phyloP scores from a whole-genome alignment of 2,888 invertebrate genomes.

The Steromphala cineraria region DNA sequence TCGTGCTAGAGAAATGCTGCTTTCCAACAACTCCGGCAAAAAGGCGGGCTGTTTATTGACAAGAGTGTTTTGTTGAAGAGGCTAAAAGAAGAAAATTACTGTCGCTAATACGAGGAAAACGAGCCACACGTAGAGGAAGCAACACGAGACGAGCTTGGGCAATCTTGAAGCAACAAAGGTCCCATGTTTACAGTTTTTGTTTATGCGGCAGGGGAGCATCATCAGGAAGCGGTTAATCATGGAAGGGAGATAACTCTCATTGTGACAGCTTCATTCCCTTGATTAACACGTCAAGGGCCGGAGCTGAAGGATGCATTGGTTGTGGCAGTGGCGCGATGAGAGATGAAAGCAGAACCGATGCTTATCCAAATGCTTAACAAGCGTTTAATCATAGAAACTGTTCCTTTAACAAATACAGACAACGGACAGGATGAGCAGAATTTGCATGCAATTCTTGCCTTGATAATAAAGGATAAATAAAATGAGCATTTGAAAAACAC shows the following conservation, averaged over 20 bases:
- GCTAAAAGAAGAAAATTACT: not conserved
- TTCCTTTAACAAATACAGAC: too few relatives aligned
- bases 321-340: not conserved
- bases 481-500: too few relatives aligned
- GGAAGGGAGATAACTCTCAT: not conserved
- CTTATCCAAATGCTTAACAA: too few relatives aligned
- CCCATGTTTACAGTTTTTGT: not conserved
- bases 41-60: not conserved
- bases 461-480: too few relatives aligned
- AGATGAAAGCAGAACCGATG: not conserved
- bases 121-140: not conserved
- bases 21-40: not conserved
- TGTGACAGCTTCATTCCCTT: slow-evolving; percentile 1
- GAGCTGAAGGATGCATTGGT: not conserved
- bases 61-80: not conserved
- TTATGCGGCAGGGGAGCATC: not conserved
- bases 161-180: not conserved
- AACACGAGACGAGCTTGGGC: not conserved
- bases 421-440: too few relatives aligned
- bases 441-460: too few relatives aligned
- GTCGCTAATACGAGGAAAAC: not conserved
- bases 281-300: not conserved
- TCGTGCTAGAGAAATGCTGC: not conserved
- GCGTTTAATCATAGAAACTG: too few relatives aligned
- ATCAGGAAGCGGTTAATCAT: not conserved